Evolutionary conservation across 2,888 invertebrate species (phyloP).

Genomic region (Hydraecia micacea): DNA sequence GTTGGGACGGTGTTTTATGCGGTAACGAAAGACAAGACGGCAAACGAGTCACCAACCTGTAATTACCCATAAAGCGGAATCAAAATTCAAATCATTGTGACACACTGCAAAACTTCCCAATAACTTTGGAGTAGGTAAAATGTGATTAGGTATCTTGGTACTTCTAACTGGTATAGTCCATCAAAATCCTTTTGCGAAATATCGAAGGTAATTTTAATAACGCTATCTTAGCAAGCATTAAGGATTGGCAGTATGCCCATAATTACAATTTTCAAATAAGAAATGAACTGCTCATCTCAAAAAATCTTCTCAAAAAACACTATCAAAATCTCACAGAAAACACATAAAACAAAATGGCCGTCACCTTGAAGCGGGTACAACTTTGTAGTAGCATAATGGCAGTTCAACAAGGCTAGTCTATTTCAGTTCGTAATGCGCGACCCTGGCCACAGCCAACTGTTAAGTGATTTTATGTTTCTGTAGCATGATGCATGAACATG

Average conservation of each 20-base stretch:
- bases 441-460: constrained; percentile 25
- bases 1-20: neutral
- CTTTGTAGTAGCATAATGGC: constrained; percentile 28
- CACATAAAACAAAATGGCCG: constrained; percentile 21
- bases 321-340: neutral
- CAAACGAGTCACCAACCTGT: neutral
- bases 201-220: neutral
- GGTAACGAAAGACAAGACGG: neutral
- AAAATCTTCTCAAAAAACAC: neutral
- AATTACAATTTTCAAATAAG: neutral
- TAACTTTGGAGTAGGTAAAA: neutral
- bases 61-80: neutral
- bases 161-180: too few species aligned
- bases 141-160: too few species aligned
- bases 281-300: neutral
- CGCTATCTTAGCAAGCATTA: neutral
- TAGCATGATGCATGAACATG: neutral
- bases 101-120: neutral
- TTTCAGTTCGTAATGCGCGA: constrained; percentile 42
- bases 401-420: constrained; percentile 52
- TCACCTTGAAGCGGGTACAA: constrained; percentile 35
- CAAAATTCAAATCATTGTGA: neutral
- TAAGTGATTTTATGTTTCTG: constrained; percentile 10
- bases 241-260: neutral
- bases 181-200: too few species aligned